Evolutionary conservation across 1,140 invertebrate genomes (phyloP).

Genomic region (Saccostrea cuccullata): DNA sequence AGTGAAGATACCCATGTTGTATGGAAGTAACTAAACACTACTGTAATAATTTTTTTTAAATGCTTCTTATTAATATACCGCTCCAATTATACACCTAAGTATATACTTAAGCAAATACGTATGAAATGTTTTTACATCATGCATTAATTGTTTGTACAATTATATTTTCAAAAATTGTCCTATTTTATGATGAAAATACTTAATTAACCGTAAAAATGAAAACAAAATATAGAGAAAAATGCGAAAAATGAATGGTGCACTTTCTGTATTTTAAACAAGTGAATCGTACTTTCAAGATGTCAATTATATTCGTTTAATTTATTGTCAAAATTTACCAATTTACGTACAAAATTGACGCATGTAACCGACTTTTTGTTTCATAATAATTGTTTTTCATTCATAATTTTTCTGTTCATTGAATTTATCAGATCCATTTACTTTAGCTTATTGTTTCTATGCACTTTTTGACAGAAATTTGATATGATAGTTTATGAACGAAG

Average conservation of each 20-base stretch:
- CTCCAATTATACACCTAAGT: too few species aligned
- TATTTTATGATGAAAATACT: too few species aligned
- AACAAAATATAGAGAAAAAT: too few species aligned
- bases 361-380: slow-evolving; percentile 1
- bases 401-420: neutral
- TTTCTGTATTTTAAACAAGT: neutral
- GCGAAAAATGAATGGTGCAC: neutral
- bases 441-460: neutral
- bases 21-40: too few species aligned
- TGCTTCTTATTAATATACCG: too few species aligned
- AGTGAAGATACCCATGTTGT: too few species aligned
- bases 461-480: slow-evolving; percentile 8
- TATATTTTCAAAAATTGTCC: too few species aligned
- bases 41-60: too few species aligned
- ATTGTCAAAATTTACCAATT: neutral
- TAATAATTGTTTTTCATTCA: neutral
- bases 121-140: too few species aligned
- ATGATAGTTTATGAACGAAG: neutral
- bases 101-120: too few species aligned
- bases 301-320: neutral
- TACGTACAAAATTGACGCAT: slow-evolving; percentile 7
- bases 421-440: neutral
- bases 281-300: neutral
- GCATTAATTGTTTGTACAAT: too few species aligned
- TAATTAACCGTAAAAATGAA: too few species aligned